Base-by-base conservation (phyloP, 64 coral and sea anemone genomes). In the Cladopsammia gracilis region DNA sequence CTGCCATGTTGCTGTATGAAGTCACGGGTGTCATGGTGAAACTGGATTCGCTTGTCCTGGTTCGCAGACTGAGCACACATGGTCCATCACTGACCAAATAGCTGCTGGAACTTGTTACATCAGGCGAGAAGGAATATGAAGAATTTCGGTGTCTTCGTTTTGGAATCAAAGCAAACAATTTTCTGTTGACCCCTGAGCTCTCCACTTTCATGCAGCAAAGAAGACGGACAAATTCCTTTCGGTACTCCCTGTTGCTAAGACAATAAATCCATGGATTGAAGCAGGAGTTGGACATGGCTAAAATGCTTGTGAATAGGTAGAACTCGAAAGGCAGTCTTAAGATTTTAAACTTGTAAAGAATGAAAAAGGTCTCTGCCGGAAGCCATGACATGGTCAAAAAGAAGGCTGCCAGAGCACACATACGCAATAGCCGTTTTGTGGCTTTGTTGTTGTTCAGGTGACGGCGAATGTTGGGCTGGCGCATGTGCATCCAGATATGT, bases 371-470 rank as follows among this genome's bases (percentile, higher is more conserved):
- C 45, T 90, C 88, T 56, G 88, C 34, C 12, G 88, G 88, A 45
- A 90, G 75, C 88, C 88, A 90, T 18, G 57, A 90, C 14, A 90
- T 64, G 23, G 88, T 79, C 3, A 90, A 26, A 23, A 90, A 90
- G 7, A 90, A 90, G 48, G 76, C 88, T 3, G 88, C 88, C 18
- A 90, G 42, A 6, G 88, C 88, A 51, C 90, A 92, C 90, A 92
- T 92, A 69, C 90, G 81, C 58, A 92, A 25, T 24, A 92, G 71
- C 11, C 71, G 44, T 75, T 66, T 92, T 46, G 85, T 87, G 3
- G 85, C 68, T 78, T 58, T 86, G 59, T 6, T 65, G 62, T 90
- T 79, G 45, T 90, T 70, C 43, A 80, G 12, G 46, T 73, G 70
- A 24, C 88, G 75, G 10, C 64, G 70, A 34, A 90, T 68, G 58